phyloP scores from a whole-genome alignment of 2,113 vertebrate species.

The Crocuta crocuta region DNA sequence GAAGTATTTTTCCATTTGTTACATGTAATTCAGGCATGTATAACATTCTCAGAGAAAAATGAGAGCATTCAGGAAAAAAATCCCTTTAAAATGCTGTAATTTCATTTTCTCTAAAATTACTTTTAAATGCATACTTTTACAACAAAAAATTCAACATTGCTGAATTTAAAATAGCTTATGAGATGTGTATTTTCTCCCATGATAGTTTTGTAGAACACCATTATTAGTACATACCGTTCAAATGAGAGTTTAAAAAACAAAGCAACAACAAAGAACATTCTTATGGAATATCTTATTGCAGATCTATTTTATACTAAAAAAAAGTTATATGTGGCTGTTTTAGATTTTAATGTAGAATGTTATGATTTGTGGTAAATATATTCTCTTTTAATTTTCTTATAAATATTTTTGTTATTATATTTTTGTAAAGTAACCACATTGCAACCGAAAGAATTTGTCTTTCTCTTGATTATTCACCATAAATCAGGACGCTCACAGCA shows the following conservation, averaged over 20 bases:
- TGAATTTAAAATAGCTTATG: background rate
- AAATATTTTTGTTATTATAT: background rate
- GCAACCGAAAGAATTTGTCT: constrained; percentile 24
- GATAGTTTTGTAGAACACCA: background rate
- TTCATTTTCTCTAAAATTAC: constrained; percentile 29
- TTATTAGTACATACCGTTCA: constrained; percentile 7
- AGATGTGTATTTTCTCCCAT: background rate
- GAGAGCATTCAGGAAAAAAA: background rate
- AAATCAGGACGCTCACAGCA: background rate
- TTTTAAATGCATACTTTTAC: constrained; percentile 4
- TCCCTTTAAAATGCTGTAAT: background rate
- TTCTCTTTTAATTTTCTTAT: constrained; percentile 20
- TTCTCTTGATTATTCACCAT: constrained; percentile 35
- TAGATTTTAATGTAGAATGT: constrained; percentile 18
- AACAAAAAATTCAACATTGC: background rate
- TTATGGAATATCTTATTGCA: background rate
- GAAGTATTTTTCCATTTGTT: background rate
- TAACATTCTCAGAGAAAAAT: constrained; percentile 37
- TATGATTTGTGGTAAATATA: background rate
- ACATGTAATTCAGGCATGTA: background rate
- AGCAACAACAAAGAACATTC: background rate
- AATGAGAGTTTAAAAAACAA: background rate
- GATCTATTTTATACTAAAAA: background rate
- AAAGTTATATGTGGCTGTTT: background rate
- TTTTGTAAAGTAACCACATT: background rate